Percentiles rank a stretch among this genome's conserved stretches.
phyloP scores from a whole-genome alignment of 2,797 vertebrate species.

The Phalanger gymnotis region DNA sequence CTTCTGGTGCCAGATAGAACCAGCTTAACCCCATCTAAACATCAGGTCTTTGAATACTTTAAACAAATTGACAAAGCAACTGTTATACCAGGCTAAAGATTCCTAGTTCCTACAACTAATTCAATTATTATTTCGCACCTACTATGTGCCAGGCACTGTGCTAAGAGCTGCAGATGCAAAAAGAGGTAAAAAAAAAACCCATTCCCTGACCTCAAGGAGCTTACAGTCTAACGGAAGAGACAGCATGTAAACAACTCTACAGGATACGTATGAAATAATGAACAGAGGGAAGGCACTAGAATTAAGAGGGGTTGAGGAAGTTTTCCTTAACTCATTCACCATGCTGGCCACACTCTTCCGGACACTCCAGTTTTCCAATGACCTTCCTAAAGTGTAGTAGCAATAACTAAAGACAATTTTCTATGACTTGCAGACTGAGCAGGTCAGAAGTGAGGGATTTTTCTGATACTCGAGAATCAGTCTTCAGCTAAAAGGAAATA shows the following conservation, averaged over 20 bases:
- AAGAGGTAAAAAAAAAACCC: background rate
- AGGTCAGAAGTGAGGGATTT: background rate
- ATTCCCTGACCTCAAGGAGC: background rate
- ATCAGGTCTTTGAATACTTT: background rate
- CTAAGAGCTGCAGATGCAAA: background rate
- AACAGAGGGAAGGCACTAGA: background rate
- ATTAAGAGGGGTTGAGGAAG: background rate
- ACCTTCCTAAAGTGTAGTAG: background rate
- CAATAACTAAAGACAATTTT: background rate
- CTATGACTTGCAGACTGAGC: background rate
- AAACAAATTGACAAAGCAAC: background rate
- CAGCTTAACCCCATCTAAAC: background rate
- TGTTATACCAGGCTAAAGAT: background rate
- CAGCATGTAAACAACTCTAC: background rate
- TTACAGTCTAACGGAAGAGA: background rate
- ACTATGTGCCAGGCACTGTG: background rate
- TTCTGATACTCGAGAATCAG: too few relatives aligned
- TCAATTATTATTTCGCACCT: background rate
- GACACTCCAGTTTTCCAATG: background rate
- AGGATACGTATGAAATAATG: background rate
- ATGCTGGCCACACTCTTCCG: background rate
- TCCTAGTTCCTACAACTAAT: background rate
- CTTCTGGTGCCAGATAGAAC: background rate
- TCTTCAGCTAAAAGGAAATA: background rate
- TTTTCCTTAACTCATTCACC: background rate